Base-by-base conservation (phyloP, 2,888 invertebrate species). In the Drosophila tripunctata region DNA sequence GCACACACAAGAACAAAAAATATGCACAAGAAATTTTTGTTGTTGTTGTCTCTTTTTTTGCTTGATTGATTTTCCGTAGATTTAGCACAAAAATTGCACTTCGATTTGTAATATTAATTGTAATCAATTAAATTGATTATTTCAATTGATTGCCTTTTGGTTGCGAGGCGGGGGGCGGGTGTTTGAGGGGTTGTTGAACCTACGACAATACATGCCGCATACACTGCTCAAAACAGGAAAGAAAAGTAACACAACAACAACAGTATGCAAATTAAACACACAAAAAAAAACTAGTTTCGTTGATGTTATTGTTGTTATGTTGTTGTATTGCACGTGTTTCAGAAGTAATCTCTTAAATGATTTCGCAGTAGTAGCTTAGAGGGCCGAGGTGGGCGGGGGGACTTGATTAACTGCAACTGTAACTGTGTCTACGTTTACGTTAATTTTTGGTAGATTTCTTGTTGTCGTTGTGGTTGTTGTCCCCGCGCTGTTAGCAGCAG, bases 141-240 rank as follows among this genome's bases (percentile, higher is more conserved):
- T 22, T 6, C 15, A 33, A 22, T 44, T 19, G 45, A 7, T 22
- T 15, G 12, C 0, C 10, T 12, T 24, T 36, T 17, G 5, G 4
- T 36, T 24, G 19, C 8, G n/a, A 7, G 1, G 4, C 3, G 8
- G 14, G 12, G 17, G 12, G 14, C 4, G 4, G 21, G 48, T 3
- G 10, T 12, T 30, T 40, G 6, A 33, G 48, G 52, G 48, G 56
- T 48, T 22, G 41, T 51, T 41, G 68, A 57, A 52, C 67, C 71
- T 62, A 55, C 57, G 60, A 61, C 61, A 71, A 73, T 62, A 75
- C 48, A 12, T 2, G 12, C 15, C 15, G 33, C 12, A 51, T 12
- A 31, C 61, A 68, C 69, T 69, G 40, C 38, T 21, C 27, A 27
- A 27, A 24, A 43, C n/a, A n/a, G n/a, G n/a, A 51, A 40, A 38